Evolutionary conservation across 2,797 vertebrate species (phyloP), one percentile per base, ranked within the genome.

Genomic region (Galagoides demidoff): DNA sequence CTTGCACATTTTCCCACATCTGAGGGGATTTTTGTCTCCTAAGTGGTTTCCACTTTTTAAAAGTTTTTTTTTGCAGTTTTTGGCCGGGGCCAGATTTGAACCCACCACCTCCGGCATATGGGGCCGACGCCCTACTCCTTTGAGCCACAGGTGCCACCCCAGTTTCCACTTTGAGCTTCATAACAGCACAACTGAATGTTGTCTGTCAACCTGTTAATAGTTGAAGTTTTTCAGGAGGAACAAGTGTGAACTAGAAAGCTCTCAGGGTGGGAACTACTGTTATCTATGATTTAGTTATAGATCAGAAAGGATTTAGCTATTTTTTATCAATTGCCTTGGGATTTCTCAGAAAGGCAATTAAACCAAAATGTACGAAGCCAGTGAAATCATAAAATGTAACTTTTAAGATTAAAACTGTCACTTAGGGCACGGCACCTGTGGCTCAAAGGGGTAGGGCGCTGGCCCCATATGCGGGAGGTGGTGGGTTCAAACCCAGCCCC

Each of bases 391-490:
- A n/a, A 61, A 76, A 64, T 27, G 34, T 39, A 64, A 95, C 90
- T 87, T 92, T 91, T 49, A 22, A 95, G 61, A 92, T 96, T 92
- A 70, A 64, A 96, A 92, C 66, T 95, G 29, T 82, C 90, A 83
- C 55, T 90, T 64, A 34, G 7, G 39, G 39, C 39, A 43, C 5
- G 39, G 39, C 39, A 43, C 39, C 39, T 43, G 39, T 43, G 39
- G 39, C 39, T 43, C 39, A 43, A 43, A 43, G 39, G 39, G 7
- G 39, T 43, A 43, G 39, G 39, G 39, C 39, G 1, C 39, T 43
- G 7, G 39, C 39, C 39, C 39, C 39, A 43, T 43, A 7, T 43
- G 39, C 39, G 6, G 39, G 39, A 43, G 39, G 5, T 43, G 39
- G 39, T 43, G 39, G 39, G 39, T 43, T 43, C 39, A 43, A 43